A percentile compares a stretch with the other conserved stretches of the same genome.
These are phyloP conservation scores for Eupithecia abbreviata DNA, from an alignment of 2,888 invertebrate genomes.

Conservation along the genomic window DNA sequence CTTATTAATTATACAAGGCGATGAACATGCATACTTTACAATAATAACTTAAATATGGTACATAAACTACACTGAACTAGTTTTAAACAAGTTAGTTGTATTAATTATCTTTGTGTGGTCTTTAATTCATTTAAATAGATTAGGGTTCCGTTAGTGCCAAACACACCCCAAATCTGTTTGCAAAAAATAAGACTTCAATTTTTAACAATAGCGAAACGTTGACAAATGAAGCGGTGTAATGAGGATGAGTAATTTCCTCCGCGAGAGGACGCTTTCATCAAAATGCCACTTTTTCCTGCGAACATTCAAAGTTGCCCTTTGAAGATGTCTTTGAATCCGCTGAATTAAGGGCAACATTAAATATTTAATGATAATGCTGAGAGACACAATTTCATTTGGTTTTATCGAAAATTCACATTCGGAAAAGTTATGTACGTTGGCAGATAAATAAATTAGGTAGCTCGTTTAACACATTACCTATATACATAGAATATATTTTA, in stretches of 20 bases:
- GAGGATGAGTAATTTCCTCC: constrained; percentile 33
- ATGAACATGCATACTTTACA: no score
- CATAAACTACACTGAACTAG: no score
- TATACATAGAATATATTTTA: no score
- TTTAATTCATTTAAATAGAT: background rate
- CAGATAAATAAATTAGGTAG: background rate
- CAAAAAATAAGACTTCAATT: constrained; percentile 30
- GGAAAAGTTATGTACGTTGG: background rate
- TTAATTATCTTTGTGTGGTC: no score
- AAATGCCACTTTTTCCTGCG: constrained; percentile 32
- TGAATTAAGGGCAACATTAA: constrained; percentile 25
- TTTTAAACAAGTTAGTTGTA: no score
- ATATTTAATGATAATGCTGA: constrained; percentile 17
- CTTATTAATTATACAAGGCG: no score
- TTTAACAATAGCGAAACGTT: constrained; percentile 32
- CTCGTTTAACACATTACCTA: no score
- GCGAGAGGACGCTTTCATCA: constrained; percentile 30
- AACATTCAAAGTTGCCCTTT: constrained; percentile 31
- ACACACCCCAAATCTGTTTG: constrained; percentile 9
- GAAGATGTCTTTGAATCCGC: constrained; percentile 31
- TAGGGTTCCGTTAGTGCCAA: background rate
- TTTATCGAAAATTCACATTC: background rate
- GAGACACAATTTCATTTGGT: constrained; percentile 4
- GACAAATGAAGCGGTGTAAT: constrained; percentile 37
- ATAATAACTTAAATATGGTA: no score